A percentile compares a stretch with the other conserved stretches of the same genome.
These are phyloP conservation scores for Corvus moneduloides DNA, from an alignment of 2,113 vertebrate species.

Conservation along the genomic window DNA sequence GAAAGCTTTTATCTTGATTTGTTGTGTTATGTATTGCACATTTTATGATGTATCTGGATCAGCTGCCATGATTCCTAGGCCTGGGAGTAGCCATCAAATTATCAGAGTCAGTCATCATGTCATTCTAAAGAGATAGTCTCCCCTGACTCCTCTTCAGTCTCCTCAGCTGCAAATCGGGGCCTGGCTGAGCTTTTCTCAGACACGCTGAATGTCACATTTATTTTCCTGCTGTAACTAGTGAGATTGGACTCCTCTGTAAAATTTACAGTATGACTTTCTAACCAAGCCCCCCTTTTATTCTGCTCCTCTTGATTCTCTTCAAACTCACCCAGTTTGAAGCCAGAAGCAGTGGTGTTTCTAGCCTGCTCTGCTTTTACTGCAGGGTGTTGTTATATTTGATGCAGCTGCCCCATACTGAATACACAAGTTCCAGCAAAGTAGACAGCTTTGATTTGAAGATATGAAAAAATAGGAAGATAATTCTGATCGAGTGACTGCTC, in stretches of 20 bases:
- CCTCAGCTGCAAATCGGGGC: neutral
- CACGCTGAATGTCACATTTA: neutral
- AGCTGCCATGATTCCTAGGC: conserved; percentile 17
- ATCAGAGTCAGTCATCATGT: conserved; percentile 33
- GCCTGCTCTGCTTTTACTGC: neutral
- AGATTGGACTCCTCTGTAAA: neutral
- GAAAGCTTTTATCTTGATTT: conserved; percentile 60
- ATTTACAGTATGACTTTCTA: neutral
- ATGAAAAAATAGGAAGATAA: neutral
- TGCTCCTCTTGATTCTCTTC: neutral
- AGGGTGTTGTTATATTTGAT: neutral
- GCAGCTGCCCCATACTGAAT: neutral
- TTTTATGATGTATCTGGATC: conserved; percentile 51
- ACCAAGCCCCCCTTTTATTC: neutral
- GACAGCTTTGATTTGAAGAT: neutral
- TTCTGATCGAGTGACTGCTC: neutral
- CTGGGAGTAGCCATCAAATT: conserved; percentile 51
- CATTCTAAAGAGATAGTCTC: conserved; percentile 23
- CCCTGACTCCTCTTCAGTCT: conserved; percentile 8
- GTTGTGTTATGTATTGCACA: conserved; percentile 33
- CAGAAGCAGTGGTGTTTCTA: neutral
- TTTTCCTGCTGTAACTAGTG: neutral
- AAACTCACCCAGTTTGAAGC: neutral
- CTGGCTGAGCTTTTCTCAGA: neutral
- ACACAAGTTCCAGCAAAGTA: neutral